These are phyloP conservation scores for Myxocyprinus asiaticus DNA, from an alignment of 2,113 vertebrate species.

Conservation along the genomic window DNA sequence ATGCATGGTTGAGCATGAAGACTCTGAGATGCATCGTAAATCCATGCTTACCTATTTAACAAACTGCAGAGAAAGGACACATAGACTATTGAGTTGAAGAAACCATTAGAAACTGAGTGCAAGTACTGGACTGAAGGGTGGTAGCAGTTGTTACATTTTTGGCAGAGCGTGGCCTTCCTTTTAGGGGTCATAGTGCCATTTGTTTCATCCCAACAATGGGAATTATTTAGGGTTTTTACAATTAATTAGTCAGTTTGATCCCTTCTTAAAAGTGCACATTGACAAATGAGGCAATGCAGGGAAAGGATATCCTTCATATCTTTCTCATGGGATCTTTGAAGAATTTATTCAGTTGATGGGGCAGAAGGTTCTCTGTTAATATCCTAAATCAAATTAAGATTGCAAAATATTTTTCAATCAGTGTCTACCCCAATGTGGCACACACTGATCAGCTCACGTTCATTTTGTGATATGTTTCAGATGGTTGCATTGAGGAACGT, in stretches of 20 bases:
- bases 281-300: slow-evolving; percentile 34
- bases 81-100: not conserved
- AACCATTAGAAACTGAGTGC: slow-evolving; percentile 2
- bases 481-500: slow-evolving; percentile 11
- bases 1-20: not conserved
- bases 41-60: not conserved
- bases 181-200: not conserved
- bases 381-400: slow-evolving; percentile 6
- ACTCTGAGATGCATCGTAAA: not conserved
- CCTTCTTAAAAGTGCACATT: slow-evolving; percentile 38
- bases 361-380: slow-evolving; percentile 24
- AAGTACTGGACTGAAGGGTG: slow-evolving; percentile 19
- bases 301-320: slow-evolving; percentile 16
- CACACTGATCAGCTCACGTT: slow-evolving; percentile 44
- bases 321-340: not conserved
- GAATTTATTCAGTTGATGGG: slow-evolving; percentile 36
- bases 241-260: slow-evolving; percentile 31
- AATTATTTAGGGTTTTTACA: slow-evolving; percentile 25
- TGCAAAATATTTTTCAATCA: slow-evolving; percentile 40
- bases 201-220: slow-evolving; percentile 8
- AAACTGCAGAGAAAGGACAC: not conserved
- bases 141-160: slow-evolving; percentile 7
- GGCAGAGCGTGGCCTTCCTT: slow-evolving; percentile 15
- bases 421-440: slow-evolving; percentile 30
- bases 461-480: slow-evolving; percentile 38